phyloP scores from a whole-genome alignment of 2,888 invertebrate genomes.

The Drosophila kokeensis region DNA sequence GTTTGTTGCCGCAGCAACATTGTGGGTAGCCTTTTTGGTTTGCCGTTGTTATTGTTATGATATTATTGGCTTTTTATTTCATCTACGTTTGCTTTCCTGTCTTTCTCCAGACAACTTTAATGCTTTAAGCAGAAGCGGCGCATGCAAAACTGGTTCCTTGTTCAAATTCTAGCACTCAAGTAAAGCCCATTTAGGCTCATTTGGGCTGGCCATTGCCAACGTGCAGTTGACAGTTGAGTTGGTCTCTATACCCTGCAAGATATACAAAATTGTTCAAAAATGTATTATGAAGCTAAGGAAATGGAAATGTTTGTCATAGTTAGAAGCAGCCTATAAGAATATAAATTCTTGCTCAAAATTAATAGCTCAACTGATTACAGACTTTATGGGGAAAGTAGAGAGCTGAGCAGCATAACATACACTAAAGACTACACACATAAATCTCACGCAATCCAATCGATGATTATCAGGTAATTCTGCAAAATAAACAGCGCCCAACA shows the following conservation, averaged over 20 bases:
- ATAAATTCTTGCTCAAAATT: neutral
- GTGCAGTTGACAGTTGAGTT: conserved; percentile 47
- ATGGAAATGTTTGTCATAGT: neutral
- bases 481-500: neutral
- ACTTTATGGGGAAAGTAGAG: no score
- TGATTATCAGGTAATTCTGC: neutral
- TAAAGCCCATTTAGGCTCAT: conserved; percentile 39
- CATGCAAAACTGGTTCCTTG: conserved; percentile 41
- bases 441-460: neutral
- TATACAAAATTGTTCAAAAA: neutral
- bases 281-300: no score
- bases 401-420: neutral
- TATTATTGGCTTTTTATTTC: conserved; percentile 75
- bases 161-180: neutral
- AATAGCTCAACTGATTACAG: neutral
- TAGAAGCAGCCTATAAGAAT: neutral
- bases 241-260: conserved; percentile 10
- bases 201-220: conserved; percentile 57
- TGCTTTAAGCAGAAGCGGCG: conserved; percentile 26
- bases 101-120: conserved; percentile 34
- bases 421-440: neutral
- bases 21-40: conserved; percentile 39
- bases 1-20: conserved; percentile 41
- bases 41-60: conserved; percentile 67
- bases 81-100: conserved; percentile 59